Conservation (phyloP, 2,888 invertebrate species). For the Myathropa florea region DNA sequence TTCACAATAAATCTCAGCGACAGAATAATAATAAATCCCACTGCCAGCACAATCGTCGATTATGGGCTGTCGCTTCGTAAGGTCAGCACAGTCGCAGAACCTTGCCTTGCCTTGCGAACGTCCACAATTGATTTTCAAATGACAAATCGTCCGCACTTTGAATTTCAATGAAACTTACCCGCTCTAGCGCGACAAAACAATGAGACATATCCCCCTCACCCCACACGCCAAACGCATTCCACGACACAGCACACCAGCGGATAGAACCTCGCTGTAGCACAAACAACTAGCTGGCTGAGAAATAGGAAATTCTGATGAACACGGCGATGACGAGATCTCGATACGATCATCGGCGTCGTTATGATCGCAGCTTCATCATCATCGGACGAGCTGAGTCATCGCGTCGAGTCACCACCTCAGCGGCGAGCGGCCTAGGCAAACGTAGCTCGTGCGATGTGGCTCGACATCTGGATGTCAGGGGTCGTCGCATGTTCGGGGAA, state of each 20-base stretch:
- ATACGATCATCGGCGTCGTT: not conserved
- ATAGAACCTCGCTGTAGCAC: not conserved
- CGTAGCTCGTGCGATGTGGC: not conserved
- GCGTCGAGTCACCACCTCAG: not conserved
- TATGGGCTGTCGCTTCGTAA: not conserved
- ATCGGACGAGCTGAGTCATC: not conserved
- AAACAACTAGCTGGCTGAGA: too few species aligned
- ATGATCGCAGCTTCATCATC: not conserved
- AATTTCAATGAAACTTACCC: conserved; percentile 34
- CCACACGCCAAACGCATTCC: not conserved
- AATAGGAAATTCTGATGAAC: not conserved
- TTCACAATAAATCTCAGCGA: not conserved
- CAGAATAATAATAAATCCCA: not conserved
- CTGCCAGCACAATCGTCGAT: not conserved
- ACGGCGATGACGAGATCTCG: not conserved
- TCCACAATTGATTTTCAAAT: conserved; percentile 14
- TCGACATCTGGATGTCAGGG: not conserved
- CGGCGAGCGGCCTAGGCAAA: not conserved
- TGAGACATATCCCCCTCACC: not conserved
- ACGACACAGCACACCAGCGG: not conserved
- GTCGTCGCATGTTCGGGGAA: not conserved
- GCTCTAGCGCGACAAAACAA: not conserved
- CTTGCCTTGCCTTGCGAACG: not conserved
- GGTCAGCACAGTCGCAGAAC: not conserved
- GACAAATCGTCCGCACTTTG: conserved; percentile 34